phyloP scores from a whole-genome alignment of 2,797 vertebrate species.

The Numenius phaeopus region DNA sequence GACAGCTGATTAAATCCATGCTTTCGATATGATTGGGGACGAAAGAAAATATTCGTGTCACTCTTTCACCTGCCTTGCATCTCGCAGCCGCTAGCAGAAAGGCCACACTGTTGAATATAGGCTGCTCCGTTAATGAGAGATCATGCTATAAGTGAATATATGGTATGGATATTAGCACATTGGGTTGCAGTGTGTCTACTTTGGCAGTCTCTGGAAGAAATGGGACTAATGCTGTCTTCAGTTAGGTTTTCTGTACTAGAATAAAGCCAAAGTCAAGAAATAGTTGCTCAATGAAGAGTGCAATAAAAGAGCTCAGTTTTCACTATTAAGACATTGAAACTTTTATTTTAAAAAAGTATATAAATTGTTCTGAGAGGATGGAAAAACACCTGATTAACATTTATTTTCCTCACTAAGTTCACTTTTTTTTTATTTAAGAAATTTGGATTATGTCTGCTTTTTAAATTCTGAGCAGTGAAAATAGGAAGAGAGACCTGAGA shows the following conservation, averaged over 20 bases:
- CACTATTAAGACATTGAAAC: neutral
- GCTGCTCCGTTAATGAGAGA: neutral
- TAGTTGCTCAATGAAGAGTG: neutral
- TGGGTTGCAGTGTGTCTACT: neutral
- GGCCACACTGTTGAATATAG: neutral
- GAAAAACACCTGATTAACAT: neutral
- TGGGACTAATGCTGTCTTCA: neutral
- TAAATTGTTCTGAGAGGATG: neutral
- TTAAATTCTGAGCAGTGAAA: conserved; percentile 57
- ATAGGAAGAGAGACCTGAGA: conserved; percentile 53
- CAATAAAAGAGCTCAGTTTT: neutral
- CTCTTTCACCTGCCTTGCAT: neutral
- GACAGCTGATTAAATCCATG: conserved; percentile 23
- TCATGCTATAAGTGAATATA: neutral
- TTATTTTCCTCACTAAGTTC: conserved; percentile 13
- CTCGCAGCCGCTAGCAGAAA: neutral
- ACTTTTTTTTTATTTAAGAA: neutral
- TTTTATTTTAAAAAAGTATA: neutral
- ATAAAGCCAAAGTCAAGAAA: neutral
- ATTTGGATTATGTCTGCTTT: conserved; percentile 41
- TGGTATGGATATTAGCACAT: neutral
- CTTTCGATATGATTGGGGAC: neutral
- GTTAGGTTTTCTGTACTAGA: conserved; percentile 1
- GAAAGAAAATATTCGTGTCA: neutral
- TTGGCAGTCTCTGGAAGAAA: conserved; percentile 4